Evolutionary conservation across 2,797 vertebrate species (phyloP), one percentile per base, ranked within the genome.

Genomic region (Monodelphis domestica): DNA sequence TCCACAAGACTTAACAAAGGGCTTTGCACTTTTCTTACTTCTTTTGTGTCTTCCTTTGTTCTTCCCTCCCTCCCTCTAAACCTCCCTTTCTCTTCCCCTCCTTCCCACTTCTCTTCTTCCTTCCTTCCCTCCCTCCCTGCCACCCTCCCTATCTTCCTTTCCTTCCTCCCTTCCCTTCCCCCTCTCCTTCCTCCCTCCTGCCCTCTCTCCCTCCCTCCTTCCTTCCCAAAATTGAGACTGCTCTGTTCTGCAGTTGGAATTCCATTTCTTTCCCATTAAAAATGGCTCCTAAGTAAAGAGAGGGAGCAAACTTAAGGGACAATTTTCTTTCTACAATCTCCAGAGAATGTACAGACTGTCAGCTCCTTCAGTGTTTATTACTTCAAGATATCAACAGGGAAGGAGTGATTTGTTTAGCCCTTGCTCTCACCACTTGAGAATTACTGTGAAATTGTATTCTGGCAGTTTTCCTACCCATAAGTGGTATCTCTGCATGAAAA

Each of bases 251-350:
- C 3, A 88, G 17, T 57, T 55, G 29, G 50, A 91, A 38, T 15
- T 88, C 93, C 91, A 94, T 92, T 91, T 95, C 55, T 95, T n/a
- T 84, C 54, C 38, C 21, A 30, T 96, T 95, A 53, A 92, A 54
- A 94, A 91, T 92, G 57, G 56, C 89, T 94, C 55, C 78, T 95
- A 84, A 56, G 94, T 28, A 50, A 90, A 95, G 91, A 91, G 90
- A 84, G 38, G 70, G 38, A 45, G 70, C 38, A 89, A 45, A 95
- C 26, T 33, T 51, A 29, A 4, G 89, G 50, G 88, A 89, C 53
- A 92, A 78, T 87, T 59, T 55, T 95, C 96, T 91, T 38, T 4
- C n/a, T 87, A 1, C 87, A 89, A 90, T 93, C 90, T 95, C 54
- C 88, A 95, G 84, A 54, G 88, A 94, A 78, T n/a, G 17, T 21